Base-by-base conservation (phyloP, 2,797 vertebrate genomes). In the Argentina silus region DNA sequence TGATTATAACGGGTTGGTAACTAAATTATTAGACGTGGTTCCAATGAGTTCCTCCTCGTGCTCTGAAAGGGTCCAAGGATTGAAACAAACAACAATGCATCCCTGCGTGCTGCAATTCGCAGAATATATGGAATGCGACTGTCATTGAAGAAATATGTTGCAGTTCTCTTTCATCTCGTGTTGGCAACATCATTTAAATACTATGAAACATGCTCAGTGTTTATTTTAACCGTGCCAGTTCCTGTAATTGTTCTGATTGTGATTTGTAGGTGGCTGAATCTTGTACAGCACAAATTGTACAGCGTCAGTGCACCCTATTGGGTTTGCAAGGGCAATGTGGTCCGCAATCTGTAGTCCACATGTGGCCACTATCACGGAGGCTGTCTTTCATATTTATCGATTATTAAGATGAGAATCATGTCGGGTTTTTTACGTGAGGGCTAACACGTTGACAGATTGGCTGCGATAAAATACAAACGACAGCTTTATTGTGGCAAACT, bases 241-340 rank as follows among this genome's bases (percentile, higher is more conserved):
- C 12, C 19, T 23, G 17, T 27, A 8, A 12, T 10, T 1, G 21
- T 14, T 57, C 11, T 9, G 23, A 27, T 60, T 60, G 1, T 2
- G 17, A 44, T 63, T n/a, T 43, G 15, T 15, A 43, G 61, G 15
- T 60, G 19, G 57, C 19, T 63, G 1, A 45, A 43, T 63, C 7
- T 63, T 36, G 27, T 36, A 36, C 57, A 60, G 11, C 10, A 10
- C 55, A 67, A 21, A 36, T 66, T 8, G 19, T 12, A 10, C 45
- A 66, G 44, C 17, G 17, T 81, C 57, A 59, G 21, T 56, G 14
- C 53, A 21, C 53, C 71, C 55, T 19, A 10, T 62, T 74, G 63
- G 56, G 61, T 85, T 64, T 73, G 19, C 76, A 83, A 82, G 77
- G 76, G 59, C 71, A 79, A 64, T 69, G 57, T 43, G 71, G 67